phyloP scores from a whole-genome alignment of 2,113 vertebrate genomes.

The Myxocyprinus asiaticus region DNA sequence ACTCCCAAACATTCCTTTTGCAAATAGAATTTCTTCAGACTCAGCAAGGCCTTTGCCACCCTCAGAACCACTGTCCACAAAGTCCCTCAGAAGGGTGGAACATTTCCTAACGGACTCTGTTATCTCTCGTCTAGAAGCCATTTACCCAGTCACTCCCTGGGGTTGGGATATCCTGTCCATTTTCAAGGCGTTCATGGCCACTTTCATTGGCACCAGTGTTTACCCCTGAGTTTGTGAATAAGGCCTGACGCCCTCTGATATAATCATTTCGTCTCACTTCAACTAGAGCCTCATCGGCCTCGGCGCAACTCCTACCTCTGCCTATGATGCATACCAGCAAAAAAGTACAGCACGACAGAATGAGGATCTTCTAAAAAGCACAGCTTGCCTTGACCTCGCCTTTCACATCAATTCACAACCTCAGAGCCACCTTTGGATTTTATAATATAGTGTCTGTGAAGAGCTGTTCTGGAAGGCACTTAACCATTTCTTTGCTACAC shows the following conservation, averaged over 20 bases:
- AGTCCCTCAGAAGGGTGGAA: slow-evolving; percentile 80
- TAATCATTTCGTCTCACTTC: slow-evolving; percentile 75
- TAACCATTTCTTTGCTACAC: background rate
- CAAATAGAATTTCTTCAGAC: too few species aligned
- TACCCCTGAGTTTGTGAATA: slow-evolving; percentile 59
- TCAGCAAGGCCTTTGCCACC: slow-evolving; percentile 81
- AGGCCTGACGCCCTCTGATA: slow-evolving; percentile 60
- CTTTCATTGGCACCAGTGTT: slow-evolving; percentile 11
- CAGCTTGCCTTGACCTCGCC: background rate
- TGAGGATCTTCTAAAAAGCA: background rate
- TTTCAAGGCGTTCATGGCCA: background rate
- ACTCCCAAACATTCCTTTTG: too few species aligned
- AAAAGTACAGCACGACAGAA: background rate
- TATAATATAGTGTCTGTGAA: background rate
- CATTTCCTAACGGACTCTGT: slow-evolving; percentile 82
- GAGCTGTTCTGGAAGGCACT: background rate
- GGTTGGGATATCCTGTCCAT: slow-evolving; percentile 26
- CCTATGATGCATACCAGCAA: slow-evolving; percentile 88
- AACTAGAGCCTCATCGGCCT: slow-evolving; percentile 35
- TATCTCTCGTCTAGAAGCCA: slow-evolving; percentile 86
- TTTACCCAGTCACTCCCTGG: slow-evolving; percentile 72
- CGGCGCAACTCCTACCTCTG: slow-evolving; percentile 75
- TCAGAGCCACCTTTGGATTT: background rate
- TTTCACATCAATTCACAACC: background rate
- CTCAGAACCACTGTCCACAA: slow-evolving; percentile 84